Evolutionary conservation across 2,797 vertebrate species (phyloP), one percentile per base, ranked within the genome.

Genomic region (Sebastes vulpes): DNA sequence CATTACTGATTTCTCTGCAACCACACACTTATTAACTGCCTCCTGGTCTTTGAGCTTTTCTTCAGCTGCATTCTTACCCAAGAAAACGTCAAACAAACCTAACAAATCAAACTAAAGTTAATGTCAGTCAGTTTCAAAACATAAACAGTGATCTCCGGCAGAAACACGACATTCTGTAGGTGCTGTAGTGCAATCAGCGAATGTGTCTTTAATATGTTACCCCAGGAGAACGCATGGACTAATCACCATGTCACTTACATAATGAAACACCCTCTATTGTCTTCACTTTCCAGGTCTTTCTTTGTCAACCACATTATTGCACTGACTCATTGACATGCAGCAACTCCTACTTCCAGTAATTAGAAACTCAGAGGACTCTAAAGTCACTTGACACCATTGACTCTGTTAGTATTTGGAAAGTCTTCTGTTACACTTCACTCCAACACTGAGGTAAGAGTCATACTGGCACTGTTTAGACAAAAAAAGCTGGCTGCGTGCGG

Each of bases 211-310:
- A 65, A 77, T 75, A 50, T 25, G 46, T 69, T 29, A 16, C 48
- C 48, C 21, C 25, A 5, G n/a, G 16, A 74, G 26, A 76, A 61
- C 46, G 46, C 53, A 20, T 18, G 38, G 79, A 82, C 48, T 81
- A 73, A 78, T 82, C 81, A 66, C n/a, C 4, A 18, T 23, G 31
- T 73, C 78, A 82, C 80, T 88, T 75, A 64, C 48, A 82, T 91
- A 75, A 90, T 84, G 85, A 89, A 93, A 93, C 87, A 89, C 79
- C 84, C 86, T 84, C 69, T 42, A 74, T 87, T 91, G 85, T 90
- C 86, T 84, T 85, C 71, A 70, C 48, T 50, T 78, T 77, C 60
- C 67, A 68, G 2, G 28, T 80, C 64, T 67, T 77, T 75, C 46
- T 69, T 64, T 65, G 54, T 79, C 75, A 48, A 65, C 38, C 63